Conservation (phyloP, 2,797 vertebrate species). For the Pseudochaenichthys georgianus region DNA sequence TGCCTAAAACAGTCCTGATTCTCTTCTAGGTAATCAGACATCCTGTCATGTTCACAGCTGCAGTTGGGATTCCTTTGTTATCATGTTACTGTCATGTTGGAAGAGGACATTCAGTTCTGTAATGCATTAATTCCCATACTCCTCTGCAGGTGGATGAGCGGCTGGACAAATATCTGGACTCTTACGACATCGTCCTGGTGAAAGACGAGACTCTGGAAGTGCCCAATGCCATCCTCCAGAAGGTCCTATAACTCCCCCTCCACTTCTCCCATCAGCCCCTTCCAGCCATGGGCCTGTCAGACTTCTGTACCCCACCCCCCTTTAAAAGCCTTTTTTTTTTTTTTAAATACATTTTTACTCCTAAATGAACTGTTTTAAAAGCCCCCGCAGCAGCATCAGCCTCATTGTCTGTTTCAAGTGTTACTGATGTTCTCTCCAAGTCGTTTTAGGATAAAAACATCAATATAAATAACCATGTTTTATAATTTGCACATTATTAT, state of each 20-base stretch:
- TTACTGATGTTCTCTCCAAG: slow-evolving; percentile 29
- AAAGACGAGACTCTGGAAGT: slow-evolving; percentile 97
- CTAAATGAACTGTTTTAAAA: slow-evolving; percentile 70
- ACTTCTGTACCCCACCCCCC: slow-evolving; percentile 21
- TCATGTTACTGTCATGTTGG: no score
- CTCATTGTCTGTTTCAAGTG: slow-evolving; percentile 38
- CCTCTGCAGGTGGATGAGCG: slow-evolving; percentile 91
- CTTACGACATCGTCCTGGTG: slow-evolving; percentile 96
- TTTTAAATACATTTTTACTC: not conserved
- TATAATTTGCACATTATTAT: slow-evolving; percentile 67
- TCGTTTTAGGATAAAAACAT: slow-evolving; percentile 17
- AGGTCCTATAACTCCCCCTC: slow-evolving; percentile 89
- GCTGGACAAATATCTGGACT: slow-evolving; percentile 96
- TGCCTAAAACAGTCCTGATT: no score
- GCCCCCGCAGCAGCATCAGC: slow-evolving; percentile 35
- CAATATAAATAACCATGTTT: slow-evolving; percentile 17
- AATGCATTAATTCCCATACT: no score
- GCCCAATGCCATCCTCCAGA: slow-evolving; percentile 97
- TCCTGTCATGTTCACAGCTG: no score
- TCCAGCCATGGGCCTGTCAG: slow-evolving; percentile 20
- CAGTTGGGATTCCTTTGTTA: no score
- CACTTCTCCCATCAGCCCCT: not conserved
- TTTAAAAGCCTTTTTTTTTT: slow-evolving; percentile 51
- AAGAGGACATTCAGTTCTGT: no score
- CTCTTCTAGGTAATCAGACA: no score